Evolutionary conservation across 2,113 vertebrate species (phyloP), one percentile per base, ranked within the genome.

Genomic region (Colossoma macropomum): DNA sequence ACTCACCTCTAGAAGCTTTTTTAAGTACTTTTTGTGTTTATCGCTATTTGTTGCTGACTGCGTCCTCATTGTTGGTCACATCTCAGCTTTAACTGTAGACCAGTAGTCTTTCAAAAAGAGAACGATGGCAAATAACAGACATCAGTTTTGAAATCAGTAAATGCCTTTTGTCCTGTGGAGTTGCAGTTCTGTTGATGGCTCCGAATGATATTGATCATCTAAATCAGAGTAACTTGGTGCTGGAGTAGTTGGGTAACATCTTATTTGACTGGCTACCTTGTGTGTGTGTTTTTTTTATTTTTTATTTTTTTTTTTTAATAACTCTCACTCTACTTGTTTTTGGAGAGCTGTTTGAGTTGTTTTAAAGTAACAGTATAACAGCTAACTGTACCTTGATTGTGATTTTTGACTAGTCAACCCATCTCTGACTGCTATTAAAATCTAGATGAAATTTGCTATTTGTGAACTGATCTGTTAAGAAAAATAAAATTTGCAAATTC

Each of bases 291-390:
- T 71, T 4, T 45, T 45, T 45, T 45, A 4, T 38, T 38, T 38
- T 4, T 69, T n/a, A n/a, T n/a, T n/a, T n/a, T 45, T 45, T 45
- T 45, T 38, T 38, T 38, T 38, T 4, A 45, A 45, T 45, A 45
- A 11, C 41, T 45, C 4, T 71, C 60, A 56, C 15, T 59, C 52
- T 50, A 79, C 63, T 32, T 54, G 21, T 66, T 15, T 63, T 66
- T 66, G 41, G 38, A 66, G 63, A 38, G 48, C 63, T 56, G 50
- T 30, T 70, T 38, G 48, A 70, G 11, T 38, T 65, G 25, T 48
- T 28, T 75, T 25, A 56, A 75, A 66, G 52, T 81, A 75, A n/a
- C n/a, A n/a, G n/a, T n/a, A n/a, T n/a, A n/a, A n/a, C n/a, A 72
- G 25, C 34, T 75, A 75, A 75, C 23, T 75, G 15, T 75, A 68